phyloP scores from a whole-genome alignment of 2,797 vertebrate species.

The Pipistrellus pipistrellus region DNA sequence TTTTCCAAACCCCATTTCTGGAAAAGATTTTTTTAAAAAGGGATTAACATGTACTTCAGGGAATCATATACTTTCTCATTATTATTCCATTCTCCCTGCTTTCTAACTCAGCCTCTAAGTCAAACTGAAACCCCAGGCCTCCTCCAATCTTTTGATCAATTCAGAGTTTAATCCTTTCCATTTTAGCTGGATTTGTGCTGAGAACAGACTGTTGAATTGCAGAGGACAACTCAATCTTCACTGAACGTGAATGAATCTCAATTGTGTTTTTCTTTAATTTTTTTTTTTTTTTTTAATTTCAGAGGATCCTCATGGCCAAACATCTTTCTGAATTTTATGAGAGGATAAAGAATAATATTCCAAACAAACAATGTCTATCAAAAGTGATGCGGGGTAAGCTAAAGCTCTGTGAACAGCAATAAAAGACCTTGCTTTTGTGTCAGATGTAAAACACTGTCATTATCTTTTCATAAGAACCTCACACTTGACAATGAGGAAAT shows the following conservation, averaged over 20 bases:
- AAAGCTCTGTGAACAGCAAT: background rate
- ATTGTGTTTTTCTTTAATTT: slow-evolving; percentile 4
- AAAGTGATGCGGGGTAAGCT: background rate
- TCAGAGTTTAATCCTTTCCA: slow-evolving; percentile 69
- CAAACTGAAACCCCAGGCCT: slow-evolving; percentile 29
- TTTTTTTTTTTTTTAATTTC: slow-evolving; percentile 12
- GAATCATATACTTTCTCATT: slow-evolving; percentile 31
- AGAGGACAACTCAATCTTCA: slow-evolving; percentile 63
- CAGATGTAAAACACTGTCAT: background rate
- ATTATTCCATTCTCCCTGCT: background rate
- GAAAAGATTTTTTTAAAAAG: slow-evolving; percentile 8
- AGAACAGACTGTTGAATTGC: slow-evolving; percentile 63
- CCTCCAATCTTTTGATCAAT: slow-evolving; percentile 70
- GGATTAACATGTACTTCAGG: slow-evolving; percentile 26
- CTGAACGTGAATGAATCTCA: background rate
- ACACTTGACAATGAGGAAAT: background rate
- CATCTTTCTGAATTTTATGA: slow-evolving; percentile 38
- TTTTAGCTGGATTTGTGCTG: slow-evolving; percentile 72
- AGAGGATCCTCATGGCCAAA: slow-evolving; percentile 37
- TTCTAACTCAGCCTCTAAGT: slow-evolving; percentile 23
- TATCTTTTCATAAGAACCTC: background rate
- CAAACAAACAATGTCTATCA: background rate
- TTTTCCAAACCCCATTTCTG: slow-evolving; percentile 55
- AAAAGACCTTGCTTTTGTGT: background rate
- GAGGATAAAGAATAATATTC: background rate